Evolutionary conservation across 2,113 vertebrate genomes (phyloP).

Genomic region (Orthonyx spaldingii): DNA sequence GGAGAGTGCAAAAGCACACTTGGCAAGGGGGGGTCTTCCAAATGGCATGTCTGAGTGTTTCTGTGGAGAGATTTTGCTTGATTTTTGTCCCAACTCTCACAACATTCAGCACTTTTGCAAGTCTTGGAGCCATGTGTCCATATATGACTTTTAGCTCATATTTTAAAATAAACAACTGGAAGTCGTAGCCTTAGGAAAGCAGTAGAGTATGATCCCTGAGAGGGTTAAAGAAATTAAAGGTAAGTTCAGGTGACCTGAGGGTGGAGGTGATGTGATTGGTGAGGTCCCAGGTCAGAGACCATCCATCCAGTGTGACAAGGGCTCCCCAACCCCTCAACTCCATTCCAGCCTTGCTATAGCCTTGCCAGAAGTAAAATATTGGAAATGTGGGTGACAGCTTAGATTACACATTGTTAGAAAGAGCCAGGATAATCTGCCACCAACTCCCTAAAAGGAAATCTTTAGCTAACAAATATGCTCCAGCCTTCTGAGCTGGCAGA

Average conservation of each 20-base stretch:
- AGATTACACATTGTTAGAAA: constrained; percentile 5
- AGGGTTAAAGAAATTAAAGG: neutral
- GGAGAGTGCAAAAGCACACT: neutral
- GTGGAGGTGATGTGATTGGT: neutral
- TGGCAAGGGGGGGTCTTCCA: neutral
- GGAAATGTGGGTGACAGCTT: constrained; percentile 38
- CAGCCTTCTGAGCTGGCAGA: constrained; percentile 22
- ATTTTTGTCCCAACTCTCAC: neutral
- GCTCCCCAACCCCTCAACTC: neutral
- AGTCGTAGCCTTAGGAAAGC: neutral
- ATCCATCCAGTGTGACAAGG: accelerated
- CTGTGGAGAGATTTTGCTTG: accelerated
- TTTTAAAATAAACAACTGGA: neutral
- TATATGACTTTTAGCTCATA: neutral
- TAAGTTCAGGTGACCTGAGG: neutral
- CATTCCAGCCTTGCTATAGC: neutral
- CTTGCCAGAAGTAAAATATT: neutral
- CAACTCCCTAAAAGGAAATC: constrained; percentile 41
- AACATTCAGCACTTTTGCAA: neutral
- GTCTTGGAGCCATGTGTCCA: neutral
- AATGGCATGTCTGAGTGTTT: neutral
- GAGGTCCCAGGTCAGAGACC: neutral
- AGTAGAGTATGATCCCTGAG: neutral
- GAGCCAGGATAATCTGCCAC: neutral
- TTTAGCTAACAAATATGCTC: constrained; percentile 10